These are phyloP conservation scores for Malurus cyaneus DNA, from an alignment of 2,113 vertebrate species.

Conservation along the genomic window DNA sequence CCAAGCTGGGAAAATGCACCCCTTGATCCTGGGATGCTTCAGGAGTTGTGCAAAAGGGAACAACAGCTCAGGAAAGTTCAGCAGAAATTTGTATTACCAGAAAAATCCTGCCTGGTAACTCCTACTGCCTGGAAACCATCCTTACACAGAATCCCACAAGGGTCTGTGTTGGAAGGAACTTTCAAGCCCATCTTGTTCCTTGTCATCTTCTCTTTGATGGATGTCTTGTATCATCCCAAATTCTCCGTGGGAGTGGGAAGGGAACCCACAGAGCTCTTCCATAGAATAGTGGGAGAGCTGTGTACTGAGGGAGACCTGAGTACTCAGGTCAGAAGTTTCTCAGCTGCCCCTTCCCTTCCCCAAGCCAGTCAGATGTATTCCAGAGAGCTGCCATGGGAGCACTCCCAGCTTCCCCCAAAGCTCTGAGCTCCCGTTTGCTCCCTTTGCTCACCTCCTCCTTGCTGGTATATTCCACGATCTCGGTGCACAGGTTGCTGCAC, in stretches of 20 bases:
- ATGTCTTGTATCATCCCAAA: not conserved
- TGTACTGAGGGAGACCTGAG: not conserved
- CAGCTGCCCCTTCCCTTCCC: not conserved
- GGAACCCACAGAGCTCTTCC: not conserved
- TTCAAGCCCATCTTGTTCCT: not conserved
- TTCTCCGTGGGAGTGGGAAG: accelerated
- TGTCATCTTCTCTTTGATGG: not conserved
- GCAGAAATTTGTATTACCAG: accelerated
- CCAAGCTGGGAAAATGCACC: not conserved
- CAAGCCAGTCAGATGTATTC: accelerated
- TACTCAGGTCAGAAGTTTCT: not conserved
- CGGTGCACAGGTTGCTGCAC: conserved; percentile 94
- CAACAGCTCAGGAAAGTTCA: accelerated
- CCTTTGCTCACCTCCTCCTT: conserved; percentile 83
- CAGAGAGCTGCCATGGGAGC: not conserved
- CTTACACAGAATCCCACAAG: not conserved
- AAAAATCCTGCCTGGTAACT: not conserved
- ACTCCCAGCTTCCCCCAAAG: accelerated
- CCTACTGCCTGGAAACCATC: not conserved
- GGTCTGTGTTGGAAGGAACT: not conserved
- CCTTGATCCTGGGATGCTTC: accelerated
- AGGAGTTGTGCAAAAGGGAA: not conserved
- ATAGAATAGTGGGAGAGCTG: not conserved
- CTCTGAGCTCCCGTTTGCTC: accelerated
- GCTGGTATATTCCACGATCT: conserved; percentile 94